These are phyloP conservation scores for Paraescarpia echinospica DNA, from an alignment of 1,140 invertebrate genomes.

Conservation along the genomic window DNA sequence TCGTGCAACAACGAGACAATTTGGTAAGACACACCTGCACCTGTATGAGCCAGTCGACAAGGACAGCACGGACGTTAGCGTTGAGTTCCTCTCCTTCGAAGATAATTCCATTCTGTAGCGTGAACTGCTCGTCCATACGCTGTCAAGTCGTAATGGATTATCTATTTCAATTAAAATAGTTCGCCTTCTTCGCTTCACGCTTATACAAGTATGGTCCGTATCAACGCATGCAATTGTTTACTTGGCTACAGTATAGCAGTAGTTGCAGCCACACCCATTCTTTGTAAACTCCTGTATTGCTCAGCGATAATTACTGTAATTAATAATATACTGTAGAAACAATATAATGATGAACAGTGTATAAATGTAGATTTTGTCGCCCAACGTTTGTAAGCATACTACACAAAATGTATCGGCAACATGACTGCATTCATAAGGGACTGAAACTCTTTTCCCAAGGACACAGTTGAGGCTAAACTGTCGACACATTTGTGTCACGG, in stretches of 20 bases:
- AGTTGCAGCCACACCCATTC: neutral
- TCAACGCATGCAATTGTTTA: neutral
- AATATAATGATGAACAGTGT: no score
- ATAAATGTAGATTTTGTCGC: no score
- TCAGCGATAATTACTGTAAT: no score
- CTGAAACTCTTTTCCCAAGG: no score
- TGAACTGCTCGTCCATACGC: neutral
- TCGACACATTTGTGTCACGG: no score
- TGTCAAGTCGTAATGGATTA: neutral
- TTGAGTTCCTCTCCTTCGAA: neutral
- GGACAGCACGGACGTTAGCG: constrained; percentile 29
- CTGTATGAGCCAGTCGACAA: constrained; percentile 54
- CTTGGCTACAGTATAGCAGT: neutral
- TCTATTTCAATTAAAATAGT: neutral
- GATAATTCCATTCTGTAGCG: neutral
- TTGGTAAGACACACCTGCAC: constrained; percentile 43
- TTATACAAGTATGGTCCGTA: neutral
- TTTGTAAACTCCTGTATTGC: no score
- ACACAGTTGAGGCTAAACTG: no score
- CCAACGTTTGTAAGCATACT: no score
- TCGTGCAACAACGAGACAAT: no score
- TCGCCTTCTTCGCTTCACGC: neutral
- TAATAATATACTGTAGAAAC: no score
- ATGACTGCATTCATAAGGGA: no score
- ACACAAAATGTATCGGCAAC: no score